These are phyloP conservation scores for Torymus aiolomorphi DNA, from an alignment of 2,888 invertebrate species.

Conservation along the genomic window DNA sequence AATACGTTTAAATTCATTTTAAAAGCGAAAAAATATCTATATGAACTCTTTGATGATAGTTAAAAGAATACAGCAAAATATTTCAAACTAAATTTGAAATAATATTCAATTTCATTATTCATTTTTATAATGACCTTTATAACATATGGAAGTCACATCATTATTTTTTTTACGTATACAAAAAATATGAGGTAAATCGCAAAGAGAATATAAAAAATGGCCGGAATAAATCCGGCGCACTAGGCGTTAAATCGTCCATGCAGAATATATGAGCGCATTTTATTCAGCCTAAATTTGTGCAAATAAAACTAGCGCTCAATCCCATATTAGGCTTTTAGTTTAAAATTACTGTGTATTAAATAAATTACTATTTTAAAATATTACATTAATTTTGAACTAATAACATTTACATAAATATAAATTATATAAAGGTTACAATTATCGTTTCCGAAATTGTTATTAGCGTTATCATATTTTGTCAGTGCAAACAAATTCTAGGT, in stretches of 20 bases:
- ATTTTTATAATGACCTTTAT: not conserved
- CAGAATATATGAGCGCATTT: conserved; percentile 44
- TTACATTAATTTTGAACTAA: not conserved
- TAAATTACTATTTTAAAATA: too few relatives aligned
- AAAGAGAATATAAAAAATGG: conserved; percentile 46
- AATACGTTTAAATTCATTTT: not conserved
- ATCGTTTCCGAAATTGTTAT: too few relatives aligned
- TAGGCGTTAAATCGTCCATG: conserved; percentile 50
- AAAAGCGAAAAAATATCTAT: conserved; percentile 4
- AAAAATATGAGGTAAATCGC: conserved; percentile 22
- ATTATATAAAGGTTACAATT: too few relatives aligned
- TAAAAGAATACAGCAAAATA: not conserved
- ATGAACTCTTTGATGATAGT: not conserved
- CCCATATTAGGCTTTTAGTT: conserved; percentile 4
- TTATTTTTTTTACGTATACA: conserved; percentile 26
- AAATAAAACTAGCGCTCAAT: conserved; percentile 34
- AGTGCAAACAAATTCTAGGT: too few relatives aligned
- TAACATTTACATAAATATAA: not conserved
- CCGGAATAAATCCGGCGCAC: conserved; percentile 42
- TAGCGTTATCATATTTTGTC: too few relatives aligned
- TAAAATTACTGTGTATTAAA: too few relatives aligned
- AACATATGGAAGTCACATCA: conserved; percentile 15
- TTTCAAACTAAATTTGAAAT: not conserved
- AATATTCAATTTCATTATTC: not conserved
- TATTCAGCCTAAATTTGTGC: conserved; percentile 42